Base-by-base conservation (phyloP, 2,113 vertebrate genomes). In the Hyla sarda region DNA sequence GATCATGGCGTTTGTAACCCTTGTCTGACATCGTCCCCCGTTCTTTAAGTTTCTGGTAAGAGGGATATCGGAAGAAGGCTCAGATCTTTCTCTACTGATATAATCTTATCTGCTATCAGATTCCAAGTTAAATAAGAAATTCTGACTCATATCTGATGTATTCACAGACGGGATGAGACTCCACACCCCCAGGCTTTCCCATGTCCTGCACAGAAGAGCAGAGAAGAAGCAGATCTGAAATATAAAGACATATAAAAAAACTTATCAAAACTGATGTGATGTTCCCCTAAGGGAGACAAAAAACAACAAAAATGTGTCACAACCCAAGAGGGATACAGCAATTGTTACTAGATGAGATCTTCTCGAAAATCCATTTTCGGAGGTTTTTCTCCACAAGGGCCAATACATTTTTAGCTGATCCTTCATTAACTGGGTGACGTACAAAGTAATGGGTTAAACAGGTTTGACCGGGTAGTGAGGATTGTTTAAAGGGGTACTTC, bases 91-190 rank as follows among this genome's bases (percentile, higher is more conserved):
- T 17, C 25, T 19, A 0, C 34, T 32, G 12, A 69, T 71, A 71
- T 71, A 32, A 82, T 52, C 10, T 82, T 67, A 69, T 71, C 62
- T 69, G 5, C 67, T 71, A 50, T 82, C 48, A 34, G 62, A 82
- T 72, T 71, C 16, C 10, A 47, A 69, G n/a, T 32, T 50, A 50
- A 71, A 71, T n/a, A 28, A 34, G 14, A 69, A 71, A n/a, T 50
- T 41, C 0, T 72, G 65, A 72, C 28, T 54, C 48, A 72, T 1
- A 54, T 17, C 28, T 25, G 28, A 83, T 72, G 30, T 48, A 73
- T 83, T 52, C 41, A 9, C 65, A 54, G 34, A 54, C 19, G 12
- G 21, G 52, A 48, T 83, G 67, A 72, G 67, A 83, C 19, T 34
- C 28, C 10, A 34, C 21, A 72, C n/a, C 13, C 21, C 19, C 10